Evolutionary conservation across 2,113 vertebrate species (phyloP).

Genomic region (Lophotis ruficrista): DNA sequence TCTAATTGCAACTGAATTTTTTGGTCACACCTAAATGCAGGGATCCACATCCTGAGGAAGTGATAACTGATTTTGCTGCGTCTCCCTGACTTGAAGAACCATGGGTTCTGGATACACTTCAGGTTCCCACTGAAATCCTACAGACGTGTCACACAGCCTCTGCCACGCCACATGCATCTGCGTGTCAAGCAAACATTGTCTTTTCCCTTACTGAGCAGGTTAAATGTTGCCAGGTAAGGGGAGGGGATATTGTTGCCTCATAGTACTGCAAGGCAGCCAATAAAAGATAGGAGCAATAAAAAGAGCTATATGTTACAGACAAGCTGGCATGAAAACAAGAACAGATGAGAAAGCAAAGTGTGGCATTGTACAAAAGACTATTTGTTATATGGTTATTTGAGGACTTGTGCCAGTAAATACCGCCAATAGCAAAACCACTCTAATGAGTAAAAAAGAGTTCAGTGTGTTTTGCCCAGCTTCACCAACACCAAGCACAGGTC

Average conservation of each 20-base stretch:
- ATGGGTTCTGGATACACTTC: not conserved
- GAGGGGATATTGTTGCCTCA: not conserved
- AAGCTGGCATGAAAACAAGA: not conserved
- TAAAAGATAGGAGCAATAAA: not conserved
- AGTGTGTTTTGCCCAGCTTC: not conserved
- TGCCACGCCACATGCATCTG: accelerated
- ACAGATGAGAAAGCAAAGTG: not conserved
- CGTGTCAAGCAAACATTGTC: not conserved
- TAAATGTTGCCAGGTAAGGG: not conserved
- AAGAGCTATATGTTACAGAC: not conserved
- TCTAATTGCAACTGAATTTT: not conserved
- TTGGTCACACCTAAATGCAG: not conserved
- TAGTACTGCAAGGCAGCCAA: not conserved
- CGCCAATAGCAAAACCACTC: conserved; percentile 5
- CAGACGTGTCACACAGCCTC: not conserved
- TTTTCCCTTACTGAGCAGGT: not conserved
- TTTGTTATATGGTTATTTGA: not conserved
- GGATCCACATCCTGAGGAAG: not conserved
- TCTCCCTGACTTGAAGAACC: not conserved
- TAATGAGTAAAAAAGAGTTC: not conserved
- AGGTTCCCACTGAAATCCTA: not conserved
- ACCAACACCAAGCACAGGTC: not conserved
- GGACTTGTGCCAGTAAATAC: not conserved
- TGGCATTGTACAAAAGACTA: not conserved
- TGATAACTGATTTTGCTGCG: not conserved